These are phyloP conservation scores for Neotoxoptera formosana DNA, from an alignment of 1,140 invertebrate genomes.

Conservation along the genomic window DNA sequence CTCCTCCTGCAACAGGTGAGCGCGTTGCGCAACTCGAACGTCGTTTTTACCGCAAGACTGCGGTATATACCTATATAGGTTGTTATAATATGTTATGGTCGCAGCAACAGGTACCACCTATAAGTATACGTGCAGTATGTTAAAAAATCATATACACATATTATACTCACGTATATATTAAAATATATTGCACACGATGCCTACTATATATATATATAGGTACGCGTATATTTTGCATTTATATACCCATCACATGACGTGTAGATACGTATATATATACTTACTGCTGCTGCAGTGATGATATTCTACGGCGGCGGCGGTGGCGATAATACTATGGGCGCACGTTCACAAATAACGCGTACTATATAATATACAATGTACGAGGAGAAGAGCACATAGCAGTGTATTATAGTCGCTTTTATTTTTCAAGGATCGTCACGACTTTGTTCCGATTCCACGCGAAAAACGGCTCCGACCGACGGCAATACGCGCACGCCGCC, in stretches of 20 bases:
- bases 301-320: neutral
- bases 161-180: neutral
- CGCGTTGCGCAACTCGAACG: neutral
- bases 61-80: no score
- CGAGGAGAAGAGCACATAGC: neutral
- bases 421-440: slow-evolving; percentile 49
- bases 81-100: neutral
- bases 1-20: no score
- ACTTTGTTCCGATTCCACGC: slow-evolving; percentile 47
- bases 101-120: neutral
- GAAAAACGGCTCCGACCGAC: neutral
- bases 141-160: neutral
- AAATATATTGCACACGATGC: neutral
- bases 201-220: neutral
- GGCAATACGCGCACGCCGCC: neutral
- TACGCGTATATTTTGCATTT: no score
- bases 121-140: neutral
- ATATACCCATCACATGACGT: no score
- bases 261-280: no score
- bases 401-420: neutral
- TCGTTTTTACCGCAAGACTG: neutral
- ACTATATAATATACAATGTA: neutral
- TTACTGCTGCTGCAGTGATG: neutral
- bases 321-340: neutral
- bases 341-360: neutral